A percentile compares a stretch with the other conserved stretches of the same genome.
Evolutionary conservation across 2,113 vertebrate species (phyloP).

Genomic region (Pyrgilauda ruficollis): DNA sequence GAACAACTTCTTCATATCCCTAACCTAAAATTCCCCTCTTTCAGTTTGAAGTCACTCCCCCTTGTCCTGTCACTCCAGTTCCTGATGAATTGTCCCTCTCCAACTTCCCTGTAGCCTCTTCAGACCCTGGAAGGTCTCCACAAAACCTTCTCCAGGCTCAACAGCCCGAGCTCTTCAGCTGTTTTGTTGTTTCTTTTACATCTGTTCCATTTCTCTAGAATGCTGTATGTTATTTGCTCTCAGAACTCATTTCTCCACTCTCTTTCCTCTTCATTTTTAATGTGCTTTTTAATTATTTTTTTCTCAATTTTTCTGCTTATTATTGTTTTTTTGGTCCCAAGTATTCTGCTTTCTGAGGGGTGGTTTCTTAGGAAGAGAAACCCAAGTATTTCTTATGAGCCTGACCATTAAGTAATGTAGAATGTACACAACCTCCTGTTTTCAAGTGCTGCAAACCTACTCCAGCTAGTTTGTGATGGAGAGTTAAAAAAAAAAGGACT

Average conservation of each 20-base stretch:
- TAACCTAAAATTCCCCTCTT: background rate
- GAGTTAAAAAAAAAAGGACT: background rate
- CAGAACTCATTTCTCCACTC: background rate
- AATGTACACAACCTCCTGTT: background rate
- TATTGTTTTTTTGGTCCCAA: background rate
- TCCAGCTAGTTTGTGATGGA: background rate
- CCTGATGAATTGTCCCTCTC: background rate
- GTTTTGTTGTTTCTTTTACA: background rate
- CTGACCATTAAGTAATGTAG: background rate
- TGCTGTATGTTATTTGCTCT: background rate
- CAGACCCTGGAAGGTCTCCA: background rate
- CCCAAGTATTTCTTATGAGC: background rate
- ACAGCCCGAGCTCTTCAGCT: background rate
- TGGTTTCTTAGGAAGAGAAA: background rate
- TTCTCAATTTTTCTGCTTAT: background rate
- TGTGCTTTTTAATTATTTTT: background rate
- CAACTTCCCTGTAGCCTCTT: fast-evolving
- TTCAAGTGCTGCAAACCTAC: background rate
- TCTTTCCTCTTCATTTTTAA: background rate
- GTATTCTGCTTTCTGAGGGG: background rate
- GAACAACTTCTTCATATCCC: background rate
- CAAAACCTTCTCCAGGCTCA: background rate
- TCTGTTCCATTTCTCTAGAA: background rate
- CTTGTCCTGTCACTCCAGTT: background rate
- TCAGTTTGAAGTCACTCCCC: background rate